Percentiles rank a stretch among this genome's conserved stretches.
phyloP scores from a whole-genome alignment of 2,797 vertebrate species.

The Aplochiton taeniatus region DNA sequence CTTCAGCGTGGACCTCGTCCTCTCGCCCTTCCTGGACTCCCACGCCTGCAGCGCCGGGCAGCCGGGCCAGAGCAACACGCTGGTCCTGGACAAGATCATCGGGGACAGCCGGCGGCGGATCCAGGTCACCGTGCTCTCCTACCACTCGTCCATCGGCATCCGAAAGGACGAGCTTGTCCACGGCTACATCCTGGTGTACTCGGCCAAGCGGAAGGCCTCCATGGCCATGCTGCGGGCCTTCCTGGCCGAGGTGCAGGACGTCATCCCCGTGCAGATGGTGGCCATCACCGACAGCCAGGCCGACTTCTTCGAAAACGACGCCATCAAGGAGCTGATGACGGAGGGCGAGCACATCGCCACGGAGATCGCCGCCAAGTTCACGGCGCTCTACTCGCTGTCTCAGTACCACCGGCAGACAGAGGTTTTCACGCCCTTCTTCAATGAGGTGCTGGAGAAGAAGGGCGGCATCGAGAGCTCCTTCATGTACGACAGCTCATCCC shows the following conservation, averaged over 20 bases:
- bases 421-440: slow-evolving; percentile 97
- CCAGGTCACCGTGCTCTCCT: slow-evolving; percentile 95
- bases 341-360: slow-evolving; percentile 99
- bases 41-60: slow-evolving; percentile 95
- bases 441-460: slow-evolving; percentile 96
- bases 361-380: slow-evolving; percentile 97
- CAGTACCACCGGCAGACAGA: slow-evolving; percentile 97
- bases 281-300: slow-evolving; percentile 98
- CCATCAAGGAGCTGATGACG: slow-evolving; percentile 98
- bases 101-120: slow-evolving; percentile 92
- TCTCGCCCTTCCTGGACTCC: slow-evolving; percentile 97
- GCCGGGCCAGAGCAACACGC: slow-evolving; percentile 93
- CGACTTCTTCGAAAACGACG: slow-evolving; percentile 97
- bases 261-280: slow-evolving; percentile 97
- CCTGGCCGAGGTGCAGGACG: slow-evolving; percentile 95
- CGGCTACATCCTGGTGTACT: slow-evolving; percentile 97
- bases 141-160: slow-evolving; percentile 96
- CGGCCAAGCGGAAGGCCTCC: slow-evolving; percentile 95
- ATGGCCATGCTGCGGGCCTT: slow-evolving; percentile 98
- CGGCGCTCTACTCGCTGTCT: slow-evolving; percentile 94
- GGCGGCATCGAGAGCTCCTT: slow-evolving; percentile 92
- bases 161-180: slow-evolving; percentile 98
- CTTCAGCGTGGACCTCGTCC: slow-evolving; percentile 97
- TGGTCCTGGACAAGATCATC: slow-evolving; percentile 97
- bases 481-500: slow-evolving; percentile 85